These are phyloP conservation scores for Pygmarrhopalites habei DNA, from an alignment of 1,140 invertebrate genomes.

Conservation along the genomic window DNA sequence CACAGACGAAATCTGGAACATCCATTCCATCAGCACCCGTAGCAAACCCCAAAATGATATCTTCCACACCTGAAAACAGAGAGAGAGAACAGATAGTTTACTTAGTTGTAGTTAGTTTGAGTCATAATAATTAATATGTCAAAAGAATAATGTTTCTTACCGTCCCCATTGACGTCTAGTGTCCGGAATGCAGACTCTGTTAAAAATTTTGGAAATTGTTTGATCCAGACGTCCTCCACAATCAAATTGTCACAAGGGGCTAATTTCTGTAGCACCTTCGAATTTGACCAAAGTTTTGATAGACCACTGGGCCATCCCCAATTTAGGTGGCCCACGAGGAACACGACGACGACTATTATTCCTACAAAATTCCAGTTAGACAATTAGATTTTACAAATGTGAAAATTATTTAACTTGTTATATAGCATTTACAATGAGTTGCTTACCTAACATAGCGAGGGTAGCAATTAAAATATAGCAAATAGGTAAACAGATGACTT, in stretches of 20 bases:
- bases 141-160: too few species aligned
- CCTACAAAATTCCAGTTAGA: constrained; percentile 43
- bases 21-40: constrained; percentile 55
- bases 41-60: constrained; percentile 71
- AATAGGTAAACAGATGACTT: constrained; percentile 39
- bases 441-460: constrained; percentile 38
- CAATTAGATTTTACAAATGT: too few species aligned
- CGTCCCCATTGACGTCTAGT: constrained; percentile 66
- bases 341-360: constrained; percentile 55
- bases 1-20: constrained; percentile 52
- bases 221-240: constrained; percentile 62
- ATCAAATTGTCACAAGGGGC: constrained; percentile 61
- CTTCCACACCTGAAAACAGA: too few species aligned
- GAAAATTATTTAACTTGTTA: not conserved
- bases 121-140: too few species aligned
- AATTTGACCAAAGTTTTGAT: constrained; percentile 50
- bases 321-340: constrained; percentile 60
- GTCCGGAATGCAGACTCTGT: constrained; percentile 67
- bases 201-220: constrained; percentile 62
- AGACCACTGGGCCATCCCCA: constrained; percentile 53
- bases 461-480: constrained; percentile 40
- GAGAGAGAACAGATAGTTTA: too few species aligned
- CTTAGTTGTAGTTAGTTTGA: too few species aligned
- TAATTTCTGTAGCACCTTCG: constrained; percentile 39
- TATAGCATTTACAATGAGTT: too few species aligned